These are phyloP conservation scores for Arion vulgaris DNA, from an alignment of 1,140 invertebrate species.

Conservation along the genomic window DNA sequence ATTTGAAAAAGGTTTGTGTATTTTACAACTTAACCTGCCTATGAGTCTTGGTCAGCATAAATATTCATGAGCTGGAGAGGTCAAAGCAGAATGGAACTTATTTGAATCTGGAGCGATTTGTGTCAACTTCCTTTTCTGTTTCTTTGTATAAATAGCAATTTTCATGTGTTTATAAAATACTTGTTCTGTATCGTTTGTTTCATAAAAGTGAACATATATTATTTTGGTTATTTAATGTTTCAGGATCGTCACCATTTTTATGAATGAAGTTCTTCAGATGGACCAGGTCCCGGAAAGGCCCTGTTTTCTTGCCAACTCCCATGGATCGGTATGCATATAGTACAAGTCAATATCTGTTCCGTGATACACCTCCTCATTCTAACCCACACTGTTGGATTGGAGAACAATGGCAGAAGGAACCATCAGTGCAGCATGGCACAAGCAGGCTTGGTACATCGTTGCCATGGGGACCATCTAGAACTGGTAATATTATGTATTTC, in stretches of 20 bases:
- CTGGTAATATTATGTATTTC: conserved; percentile 49
- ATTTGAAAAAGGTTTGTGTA: conserved; percentile 61
- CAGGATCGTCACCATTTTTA: conserved; percentile 37
- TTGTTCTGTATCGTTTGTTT: too few relatives aligned
- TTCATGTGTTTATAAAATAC: too few relatives aligned
- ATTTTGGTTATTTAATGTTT: too few relatives aligned
- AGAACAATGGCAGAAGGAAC: conserved; percentile 58
- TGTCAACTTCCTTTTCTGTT: too few relatives aligned
- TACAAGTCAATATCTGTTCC: conserved; percentile 63
- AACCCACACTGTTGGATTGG: conserved; percentile 67
- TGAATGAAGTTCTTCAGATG: conserved; percentile 5
- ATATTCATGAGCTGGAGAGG: too few relatives aligned
- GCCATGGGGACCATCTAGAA: conserved; percentile 69
- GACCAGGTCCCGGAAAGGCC: conserved; percentile 10
- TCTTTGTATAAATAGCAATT: too few relatives aligned
- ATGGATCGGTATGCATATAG: conserved; percentile 62
- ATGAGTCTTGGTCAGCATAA: too few relatives aligned
- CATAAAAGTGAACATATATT: too few relatives aligned
- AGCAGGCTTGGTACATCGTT: conserved; percentile 61
- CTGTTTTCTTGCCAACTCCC: conserved; percentile 15
- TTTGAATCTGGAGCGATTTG: too few relatives aligned
- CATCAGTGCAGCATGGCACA: conserved; percentile 62
- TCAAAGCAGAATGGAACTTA: too few relatives aligned
- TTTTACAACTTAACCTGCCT: too few relatives aligned
- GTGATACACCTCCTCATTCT: conserved; percentile 53